Evolutionary conservation across 2,888 invertebrate genomes (phyloP).

Genomic region (Eulithis prunata): DNA sequence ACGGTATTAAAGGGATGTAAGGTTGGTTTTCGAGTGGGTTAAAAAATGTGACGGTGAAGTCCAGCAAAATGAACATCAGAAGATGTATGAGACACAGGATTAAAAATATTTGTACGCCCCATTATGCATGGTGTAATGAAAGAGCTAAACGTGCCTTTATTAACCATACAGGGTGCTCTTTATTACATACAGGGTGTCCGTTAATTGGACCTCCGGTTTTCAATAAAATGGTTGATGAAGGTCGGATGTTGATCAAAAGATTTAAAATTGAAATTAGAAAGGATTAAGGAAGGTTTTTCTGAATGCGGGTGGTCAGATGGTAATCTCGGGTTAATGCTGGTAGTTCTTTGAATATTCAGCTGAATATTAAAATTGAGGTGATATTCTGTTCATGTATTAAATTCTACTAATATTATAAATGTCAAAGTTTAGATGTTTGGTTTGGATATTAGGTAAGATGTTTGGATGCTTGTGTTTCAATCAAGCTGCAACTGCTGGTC

Average conservation of each 20-base stretch:
- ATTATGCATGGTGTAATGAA: conserved; percentile 83
- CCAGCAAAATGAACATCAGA: conserved; percentile 81
- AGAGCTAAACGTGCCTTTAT: conserved; percentile 78
- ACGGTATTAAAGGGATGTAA: conserved; percentile 34
- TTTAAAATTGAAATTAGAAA: conserved; percentile 60
- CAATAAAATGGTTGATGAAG: conserved; percentile 75
- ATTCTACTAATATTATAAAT: too few species aligned
- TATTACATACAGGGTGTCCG: conserved; percentile 60
- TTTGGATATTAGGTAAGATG: too few species aligned
- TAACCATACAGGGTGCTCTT: conserved; percentile 71
- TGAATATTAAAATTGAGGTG: conserved; percentile 14
- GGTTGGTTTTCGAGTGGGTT: conserved; percentile 44
- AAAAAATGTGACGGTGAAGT: conserved; percentile 57
- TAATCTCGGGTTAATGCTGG: conserved; percentile 40
- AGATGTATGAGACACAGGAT: conserved; percentile 82
- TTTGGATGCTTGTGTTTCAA: too few species aligned
- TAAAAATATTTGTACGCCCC: conserved; percentile 84
- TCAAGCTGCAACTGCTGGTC: too few species aligned
- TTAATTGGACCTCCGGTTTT: conserved; percentile 75
- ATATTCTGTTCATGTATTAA: background rate
- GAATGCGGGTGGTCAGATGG: conserved; percentile 47
- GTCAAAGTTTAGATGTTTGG: too few species aligned
- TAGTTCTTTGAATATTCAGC: conserved; percentile 33
- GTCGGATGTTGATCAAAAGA: conserved; percentile 64
- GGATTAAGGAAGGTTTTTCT: conserved; percentile 51